phyloP scores from a whole-genome alignment of 2,888 invertebrate species.

The Lordiphosa andalusiaca region DNA sequence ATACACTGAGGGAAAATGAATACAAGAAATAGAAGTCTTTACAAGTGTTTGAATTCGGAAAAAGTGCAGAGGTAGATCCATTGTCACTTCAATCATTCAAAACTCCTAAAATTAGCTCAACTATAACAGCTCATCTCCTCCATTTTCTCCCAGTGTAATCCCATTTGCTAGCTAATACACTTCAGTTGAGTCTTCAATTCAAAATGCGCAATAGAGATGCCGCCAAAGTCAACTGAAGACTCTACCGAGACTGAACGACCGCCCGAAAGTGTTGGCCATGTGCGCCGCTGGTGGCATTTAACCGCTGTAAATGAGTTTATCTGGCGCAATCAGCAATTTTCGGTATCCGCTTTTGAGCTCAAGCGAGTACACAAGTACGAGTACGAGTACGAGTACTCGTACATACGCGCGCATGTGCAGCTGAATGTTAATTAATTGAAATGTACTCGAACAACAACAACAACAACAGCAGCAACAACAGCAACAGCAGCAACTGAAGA shows the following conservation, averaged over 20 bases:
- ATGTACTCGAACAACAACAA: constrained; percentile 59
- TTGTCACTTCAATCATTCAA: neutral
- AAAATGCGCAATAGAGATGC: constrained; percentile 61
- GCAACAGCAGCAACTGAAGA: constrained; percentile 25
- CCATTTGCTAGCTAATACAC: neutral
- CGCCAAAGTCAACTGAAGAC: constrained; percentile 19
- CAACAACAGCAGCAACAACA: constrained; percentile 17
- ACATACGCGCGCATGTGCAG: constrained; percentile 73
- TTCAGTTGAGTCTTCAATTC: constrained; percentile 25
- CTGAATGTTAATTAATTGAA: constrained; percentile 76
- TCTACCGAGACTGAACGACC: constrained; percentile 30
- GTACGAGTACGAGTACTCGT: constrained; percentile 19
- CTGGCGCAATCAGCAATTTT: constrained; percentile 77
- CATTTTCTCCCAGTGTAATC: constrained; percentile 10
- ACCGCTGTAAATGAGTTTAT: constrained; percentile 78
- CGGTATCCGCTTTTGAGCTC: constrained; percentile 75
- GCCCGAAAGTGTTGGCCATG: constrained; percentile 69
- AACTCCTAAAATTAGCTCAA: too few species aligned
- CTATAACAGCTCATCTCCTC: too few species aligned
- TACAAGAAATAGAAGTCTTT: too few species aligned
- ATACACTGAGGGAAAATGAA: constrained; percentile 13
- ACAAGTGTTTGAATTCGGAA: too few species aligned
- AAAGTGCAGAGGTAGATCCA: too few species aligned
- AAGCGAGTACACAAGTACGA: too few species aligned
- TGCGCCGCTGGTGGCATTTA: constrained; percentile 77